A percentile compares a stretch with the other conserved stretches of the same genome.
Conservation (phyloP, 2,797 vertebrate genomes). For the Chloroceryle amazona region DNA sequence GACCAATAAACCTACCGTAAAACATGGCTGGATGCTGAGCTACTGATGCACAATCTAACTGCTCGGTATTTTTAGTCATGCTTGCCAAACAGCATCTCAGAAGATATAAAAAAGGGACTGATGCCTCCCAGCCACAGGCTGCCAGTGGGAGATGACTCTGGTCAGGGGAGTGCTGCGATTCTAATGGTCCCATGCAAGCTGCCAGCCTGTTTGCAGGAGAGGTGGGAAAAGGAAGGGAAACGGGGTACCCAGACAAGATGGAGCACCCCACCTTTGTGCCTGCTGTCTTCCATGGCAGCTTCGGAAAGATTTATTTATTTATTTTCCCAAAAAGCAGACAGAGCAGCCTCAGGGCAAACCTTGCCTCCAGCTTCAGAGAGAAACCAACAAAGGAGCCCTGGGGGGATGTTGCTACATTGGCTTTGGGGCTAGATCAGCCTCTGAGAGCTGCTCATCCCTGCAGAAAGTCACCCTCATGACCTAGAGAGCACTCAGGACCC, state of each 20-base stretch:
- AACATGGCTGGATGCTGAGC: neutral
- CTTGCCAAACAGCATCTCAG: neutral
- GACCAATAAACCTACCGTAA: neutral
- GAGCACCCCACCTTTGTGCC: neutral
- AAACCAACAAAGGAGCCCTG: neutral
- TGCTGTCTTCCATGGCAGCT: neutral
- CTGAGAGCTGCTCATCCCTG: neutral
- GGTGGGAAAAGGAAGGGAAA: neutral
- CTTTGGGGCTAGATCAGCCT: neutral
- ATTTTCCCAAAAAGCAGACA: neutral
- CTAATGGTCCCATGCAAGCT: neutral
- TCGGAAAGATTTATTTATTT: neutral
- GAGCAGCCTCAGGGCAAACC: accelerated
- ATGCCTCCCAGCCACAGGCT: neutral
- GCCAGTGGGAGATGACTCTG: neutral
- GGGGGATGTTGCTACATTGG: neutral
- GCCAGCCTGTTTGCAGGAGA: neutral
- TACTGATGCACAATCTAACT: neutral
- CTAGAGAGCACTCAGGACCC: neutral
- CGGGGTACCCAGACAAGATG: neutral
- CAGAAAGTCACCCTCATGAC: neutral
- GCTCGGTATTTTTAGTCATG: neutral
- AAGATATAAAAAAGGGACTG: neutral
- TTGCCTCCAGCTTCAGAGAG: neutral
- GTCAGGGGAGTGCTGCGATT: neutral